Evolutionary conservation across 2,888 invertebrate species (phyloP).

Genomic region (Cheilosia variabilis): DNA sequence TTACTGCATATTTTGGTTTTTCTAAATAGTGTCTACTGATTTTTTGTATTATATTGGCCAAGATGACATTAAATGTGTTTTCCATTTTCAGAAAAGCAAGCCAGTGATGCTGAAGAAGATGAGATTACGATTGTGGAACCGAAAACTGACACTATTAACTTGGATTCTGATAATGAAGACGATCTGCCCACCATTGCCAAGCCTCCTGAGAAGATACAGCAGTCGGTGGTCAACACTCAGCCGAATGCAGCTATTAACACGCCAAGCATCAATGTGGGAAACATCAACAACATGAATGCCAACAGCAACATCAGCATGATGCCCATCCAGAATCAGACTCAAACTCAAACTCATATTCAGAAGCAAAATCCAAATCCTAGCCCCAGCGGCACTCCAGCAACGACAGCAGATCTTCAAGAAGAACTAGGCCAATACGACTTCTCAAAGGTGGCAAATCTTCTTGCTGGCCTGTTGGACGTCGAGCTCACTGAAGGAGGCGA

Average conservation of each 20-base stretch:
- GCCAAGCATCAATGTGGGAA: not conserved
- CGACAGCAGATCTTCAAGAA: conserved; percentile 29
- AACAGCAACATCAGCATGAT: too few species aligned
- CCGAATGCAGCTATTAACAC: conserved; percentile 65
- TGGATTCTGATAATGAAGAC: conserved; percentile 83
- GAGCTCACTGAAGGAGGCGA: conserved; percentile 78
- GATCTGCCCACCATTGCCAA: conserved; percentile 57
- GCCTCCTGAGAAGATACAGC: conserved; percentile 35
- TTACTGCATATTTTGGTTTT: not conserved
- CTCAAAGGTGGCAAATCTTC: conserved; percentile 78
- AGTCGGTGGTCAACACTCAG: conserved; percentile 42
- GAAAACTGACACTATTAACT: conserved; percentile 82
- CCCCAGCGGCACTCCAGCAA: conserved; percentile 34
- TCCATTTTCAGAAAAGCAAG: conserved; percentile 80
- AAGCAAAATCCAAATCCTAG: not conserved
- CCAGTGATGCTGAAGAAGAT: conserved; percentile 83
- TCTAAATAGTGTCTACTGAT: too few species aligned
- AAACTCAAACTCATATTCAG: not conserved
- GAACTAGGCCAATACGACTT: conserved; percentile 76
- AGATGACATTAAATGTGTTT: not conserved
- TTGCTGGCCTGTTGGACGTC: conserved; percentile 82
- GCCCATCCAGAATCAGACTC: conserved; percentile 46
- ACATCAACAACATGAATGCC: not conserved
- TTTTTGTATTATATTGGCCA: too few species aligned
- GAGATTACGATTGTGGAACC: conserved; percentile 83